Evolutionary conservation across 2,797 vertebrate genomes (phyloP).

Genomic region (Gadopsis bispinosus): DNA sequence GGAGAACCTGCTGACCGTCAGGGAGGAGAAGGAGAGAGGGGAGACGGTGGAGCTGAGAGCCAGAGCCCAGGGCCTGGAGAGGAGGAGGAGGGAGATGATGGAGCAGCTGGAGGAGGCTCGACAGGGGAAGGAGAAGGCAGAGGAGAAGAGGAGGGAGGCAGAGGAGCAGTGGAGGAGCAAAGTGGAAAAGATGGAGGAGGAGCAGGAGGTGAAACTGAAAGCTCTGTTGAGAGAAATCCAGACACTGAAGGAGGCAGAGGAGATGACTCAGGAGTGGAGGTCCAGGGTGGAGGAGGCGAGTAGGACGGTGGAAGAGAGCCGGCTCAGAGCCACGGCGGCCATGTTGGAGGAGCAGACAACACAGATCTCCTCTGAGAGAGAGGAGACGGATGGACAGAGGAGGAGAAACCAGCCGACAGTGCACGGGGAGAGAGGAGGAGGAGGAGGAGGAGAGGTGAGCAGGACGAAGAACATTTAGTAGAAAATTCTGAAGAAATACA

Average conservation of each 20-base stretch:
- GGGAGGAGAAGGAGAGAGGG: constrained; percentile 57
- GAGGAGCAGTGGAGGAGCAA: constrained; percentile 73
- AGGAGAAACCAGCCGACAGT: background rate
- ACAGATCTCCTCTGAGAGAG: constrained; percentile 47
- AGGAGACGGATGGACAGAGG: constrained; percentile 30
- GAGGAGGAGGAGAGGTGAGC: constrained; percentile 19
- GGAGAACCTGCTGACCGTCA: constrained; percentile 39
- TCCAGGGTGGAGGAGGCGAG: constrained; percentile 44
- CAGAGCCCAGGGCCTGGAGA: constrained; percentile 51
- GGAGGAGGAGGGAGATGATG: constrained; percentile 63
- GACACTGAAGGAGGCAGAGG: constrained; percentile 18
- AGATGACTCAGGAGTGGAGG: constrained; percentile 41
- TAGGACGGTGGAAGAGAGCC: constrained; percentile 67
- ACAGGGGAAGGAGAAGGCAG: constrained; percentile 48
- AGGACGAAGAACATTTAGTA: background rate
- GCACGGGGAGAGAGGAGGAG: constrained; percentile 17
- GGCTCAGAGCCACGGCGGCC: constrained; percentile 56
- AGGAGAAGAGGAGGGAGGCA: constrained; percentile 61
- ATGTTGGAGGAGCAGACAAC: constrained; percentile 77
- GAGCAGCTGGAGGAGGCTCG: constrained; percentile 50
- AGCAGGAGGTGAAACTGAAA: constrained; percentile 45
- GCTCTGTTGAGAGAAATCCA: constrained; percentile 27
- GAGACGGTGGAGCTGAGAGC: constrained; percentile 56
- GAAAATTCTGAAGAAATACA: background rate
- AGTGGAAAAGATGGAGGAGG: constrained; percentile 44